Evolutionary conservation across 2,888 invertebrate genomes (phyloP).

Genomic region (Drosophila neotestacea): DNA sequence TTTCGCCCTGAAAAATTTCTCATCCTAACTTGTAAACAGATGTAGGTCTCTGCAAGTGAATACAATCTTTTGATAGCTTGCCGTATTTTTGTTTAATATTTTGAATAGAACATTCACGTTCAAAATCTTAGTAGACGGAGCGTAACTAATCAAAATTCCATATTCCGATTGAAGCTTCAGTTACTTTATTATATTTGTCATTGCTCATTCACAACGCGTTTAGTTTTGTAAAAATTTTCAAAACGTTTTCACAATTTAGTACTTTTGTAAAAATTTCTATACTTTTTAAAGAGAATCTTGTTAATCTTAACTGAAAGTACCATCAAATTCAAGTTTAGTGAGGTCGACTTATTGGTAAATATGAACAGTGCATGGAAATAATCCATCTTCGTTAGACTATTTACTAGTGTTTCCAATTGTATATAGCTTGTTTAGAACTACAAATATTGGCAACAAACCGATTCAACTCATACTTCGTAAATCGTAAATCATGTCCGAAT

Average conservation of each 20-base stretch:
- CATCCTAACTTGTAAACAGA: too few relatives aligned
- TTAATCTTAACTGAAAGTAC: slow-evolving; percentile 25
- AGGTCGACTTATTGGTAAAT: slow-evolving; percentile 52
- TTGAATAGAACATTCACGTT: not conserved
- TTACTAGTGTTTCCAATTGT: not conserved
- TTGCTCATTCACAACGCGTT: slow-evolving; percentile 59
- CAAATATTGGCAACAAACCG: slow-evolving; percentile 11
- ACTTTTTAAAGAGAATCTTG: slow-evolving; percentile 50
- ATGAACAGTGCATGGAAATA: not conserved
- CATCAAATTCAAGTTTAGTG: slow-evolving; percentile 66
- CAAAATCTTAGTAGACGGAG: slow-evolving; percentile 39
- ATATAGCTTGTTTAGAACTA: slow-evolving; percentile 28
- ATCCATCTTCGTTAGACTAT: not conserved
- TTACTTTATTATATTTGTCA: slow-evolving; percentile 53
- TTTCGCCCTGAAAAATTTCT: too few relatives aligned
- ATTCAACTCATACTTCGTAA: slow-evolving; percentile 1
- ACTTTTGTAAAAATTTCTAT: slow-evolving; percentile 71
- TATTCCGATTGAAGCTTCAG: slow-evolving; percentile 13
- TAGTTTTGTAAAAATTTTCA: slow-evolving; percentile 3
- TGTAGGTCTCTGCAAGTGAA: not conserved
- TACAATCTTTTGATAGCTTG: too few relatives aligned
- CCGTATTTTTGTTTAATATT: too few relatives aligned
- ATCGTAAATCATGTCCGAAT: slow-evolving; percentile 61
- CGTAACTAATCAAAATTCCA: slow-evolving; percentile 25
- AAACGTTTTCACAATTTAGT: too few relatives aligned